Evolutionary conservation across 2,888 invertebrate genomes (phyloP), one percentile per base, ranked within the genome.

Genomic region (Spatulosminthurus flaviceps): DNA sequence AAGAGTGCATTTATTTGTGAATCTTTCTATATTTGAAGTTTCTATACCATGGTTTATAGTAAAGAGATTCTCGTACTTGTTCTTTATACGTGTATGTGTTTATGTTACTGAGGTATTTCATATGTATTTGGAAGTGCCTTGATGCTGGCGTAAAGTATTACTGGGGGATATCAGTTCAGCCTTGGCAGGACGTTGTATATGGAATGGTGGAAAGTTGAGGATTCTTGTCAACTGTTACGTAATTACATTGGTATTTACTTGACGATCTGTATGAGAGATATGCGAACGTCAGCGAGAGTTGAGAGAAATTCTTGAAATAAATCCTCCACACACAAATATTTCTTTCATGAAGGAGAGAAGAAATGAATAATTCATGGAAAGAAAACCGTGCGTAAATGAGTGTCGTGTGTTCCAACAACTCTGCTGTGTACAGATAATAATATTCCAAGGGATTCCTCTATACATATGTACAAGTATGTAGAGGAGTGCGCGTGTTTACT

Each of bases 301-400:
- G 51, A n/a, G n/a, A n/a, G n/a, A 51, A 51, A 51, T 51, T 51
- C 51, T 64, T 64, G 64, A 64, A 64, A 26, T 64, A 64, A 64
- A 64, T 26, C 26, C 64, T n/a, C 7, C 16, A 64, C n/a, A 64
- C 24, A 26, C 64, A 64, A 22, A 64, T 26, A 64, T 26, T 64
- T 26, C 64, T 26, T 22, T 64, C 26, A 64, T 24, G 67, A 29
- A 67, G 4, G n/a, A 67, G 26, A 66, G 41, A 51, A 51, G 7
- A 51, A 16, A 51, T 51, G 51, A 51, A 51, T 51, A 51, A 51
- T 51, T 51, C 51, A 51, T 51, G 51, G 51, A 51, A 16, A 51
- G 51, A 51, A 51, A 51, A 51, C 51, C 34, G 34, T 51, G 51
- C 51, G 51, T 51, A 51, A 51, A n/a, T 67, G 64, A 5, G 29